phyloP scores from a whole-genome alignment of 2,113 vertebrate genomes.

The Marmota flaviventris region DNA sequence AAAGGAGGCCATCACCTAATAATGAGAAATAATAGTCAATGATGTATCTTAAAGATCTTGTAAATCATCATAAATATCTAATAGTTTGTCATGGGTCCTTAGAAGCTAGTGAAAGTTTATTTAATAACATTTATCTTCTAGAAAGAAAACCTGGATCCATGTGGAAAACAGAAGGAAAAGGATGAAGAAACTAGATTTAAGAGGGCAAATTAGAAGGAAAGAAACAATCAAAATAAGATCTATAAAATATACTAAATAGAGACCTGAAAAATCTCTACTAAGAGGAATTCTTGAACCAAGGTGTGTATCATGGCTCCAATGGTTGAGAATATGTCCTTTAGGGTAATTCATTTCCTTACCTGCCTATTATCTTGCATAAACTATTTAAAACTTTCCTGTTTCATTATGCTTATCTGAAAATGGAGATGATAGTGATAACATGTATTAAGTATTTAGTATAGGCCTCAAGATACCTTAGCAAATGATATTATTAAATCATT shows the following conservation, averaged over 20 bases:
- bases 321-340: neutral
- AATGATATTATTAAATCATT: neutral
- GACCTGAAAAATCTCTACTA: no score
- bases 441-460: neutral
- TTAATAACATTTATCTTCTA: neutral
- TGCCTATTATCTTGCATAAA: neutral
- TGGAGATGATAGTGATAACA: neutral
- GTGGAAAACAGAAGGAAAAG: neutral
- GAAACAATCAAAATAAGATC: neutral
- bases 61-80: neutral
- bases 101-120: neutral
- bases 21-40: neutral
- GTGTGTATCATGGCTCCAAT: neutral
- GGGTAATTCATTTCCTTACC: neutral
- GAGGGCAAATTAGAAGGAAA: neutral
- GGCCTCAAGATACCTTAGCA: neutral
- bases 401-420: neutral
- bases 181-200: neutral
- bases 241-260: neutral
- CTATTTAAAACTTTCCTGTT: neutral
- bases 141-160: neutral
- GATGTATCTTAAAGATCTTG: neutral
- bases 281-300: neutral
- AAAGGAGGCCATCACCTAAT: neutral
- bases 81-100: neutral